Evolutionary conservation across 2,113 vertebrate genomes (phyloP).

Genomic region (Strigops habroptila): DNA sequence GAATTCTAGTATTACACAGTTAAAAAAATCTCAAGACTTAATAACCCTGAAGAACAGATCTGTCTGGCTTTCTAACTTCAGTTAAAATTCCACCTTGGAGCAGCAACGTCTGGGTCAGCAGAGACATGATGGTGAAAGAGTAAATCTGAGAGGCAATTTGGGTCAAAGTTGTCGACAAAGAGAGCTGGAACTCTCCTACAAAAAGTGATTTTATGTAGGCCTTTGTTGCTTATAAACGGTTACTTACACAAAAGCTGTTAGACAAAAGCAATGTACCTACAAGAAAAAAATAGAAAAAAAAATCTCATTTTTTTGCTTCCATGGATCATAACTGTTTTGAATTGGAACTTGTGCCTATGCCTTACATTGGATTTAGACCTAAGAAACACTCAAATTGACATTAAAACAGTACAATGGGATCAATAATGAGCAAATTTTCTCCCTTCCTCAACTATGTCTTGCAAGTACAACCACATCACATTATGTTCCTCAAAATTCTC

Average conservation of each 20-base stretch:
- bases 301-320: neutral
- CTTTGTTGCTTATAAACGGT: neutral
- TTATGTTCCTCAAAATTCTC: neutral
- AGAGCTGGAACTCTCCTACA: neutral
- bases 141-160: neutral
- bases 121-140: neutral
- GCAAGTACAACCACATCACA: neutral
- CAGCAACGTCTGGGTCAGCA: neutral
- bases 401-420: neutral
- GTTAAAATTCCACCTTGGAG: neutral
- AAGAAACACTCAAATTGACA: neutral
- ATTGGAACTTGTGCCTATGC: neutral
- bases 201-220: accelerated
- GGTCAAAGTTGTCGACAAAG: neutral
- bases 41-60: neutral
- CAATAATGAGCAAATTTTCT: neutral
- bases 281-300: neutral
- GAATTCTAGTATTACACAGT: neutral
- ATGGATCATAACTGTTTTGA: neutral
- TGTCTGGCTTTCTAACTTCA: neutral
- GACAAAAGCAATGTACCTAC: neutral
- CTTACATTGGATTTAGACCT: neutral
- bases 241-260: neutral
- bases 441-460: neutral
- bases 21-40: neutral